Evolutionary conservation across 2,113 vertebrate genomes (phyloP).

Genomic region (Hystrix cristata): DNA sequence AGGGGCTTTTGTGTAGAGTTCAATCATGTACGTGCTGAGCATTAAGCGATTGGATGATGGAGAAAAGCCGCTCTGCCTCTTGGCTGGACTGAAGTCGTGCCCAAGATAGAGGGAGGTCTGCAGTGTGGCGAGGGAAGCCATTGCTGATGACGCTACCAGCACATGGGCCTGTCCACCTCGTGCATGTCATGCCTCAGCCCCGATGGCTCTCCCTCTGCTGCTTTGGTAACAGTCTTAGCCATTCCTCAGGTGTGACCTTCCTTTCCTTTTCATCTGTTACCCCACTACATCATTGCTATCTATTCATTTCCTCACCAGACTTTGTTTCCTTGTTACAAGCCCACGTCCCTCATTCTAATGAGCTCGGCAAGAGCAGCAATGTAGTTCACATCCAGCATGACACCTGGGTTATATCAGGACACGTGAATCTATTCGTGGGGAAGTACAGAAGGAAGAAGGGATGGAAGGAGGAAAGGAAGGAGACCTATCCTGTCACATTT

Average conservation of each 20-base stretch:
- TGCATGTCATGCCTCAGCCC: not conserved
- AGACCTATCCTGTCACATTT: not conserved
- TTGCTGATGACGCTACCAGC: not conserved
- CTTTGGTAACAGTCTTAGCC: not conserved
- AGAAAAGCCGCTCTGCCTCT: not conserved
- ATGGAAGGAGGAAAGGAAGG: not conserved
- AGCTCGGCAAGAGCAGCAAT: not conserved
- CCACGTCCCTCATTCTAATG: not conserved
- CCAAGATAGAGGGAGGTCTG: not conserved
- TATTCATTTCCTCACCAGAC: not conserved
- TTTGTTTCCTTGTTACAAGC: not conserved
- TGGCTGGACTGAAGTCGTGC: not conserved
- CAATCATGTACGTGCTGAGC: rapidly evolving
- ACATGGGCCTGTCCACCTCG: not conserved
- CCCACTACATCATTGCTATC: not conserved
- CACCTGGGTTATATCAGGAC: not conserved
- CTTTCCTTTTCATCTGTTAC: not conserved
- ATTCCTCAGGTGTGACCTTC: not conserved
- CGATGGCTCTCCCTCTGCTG: not conserved
- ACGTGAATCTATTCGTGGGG: not conserved
- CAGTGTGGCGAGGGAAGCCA: not conserved
- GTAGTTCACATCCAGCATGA: not conserved
- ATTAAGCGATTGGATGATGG: not conserved
- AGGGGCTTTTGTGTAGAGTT: not conserved
- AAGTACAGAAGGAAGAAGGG: not conserved